Percentiles rank a stretch among this genome's conserved stretches.
Evolutionary conservation across 2,797 vertebrate species (phyloP).

Genomic region (Macrochelys suwanniensis): DNA sequence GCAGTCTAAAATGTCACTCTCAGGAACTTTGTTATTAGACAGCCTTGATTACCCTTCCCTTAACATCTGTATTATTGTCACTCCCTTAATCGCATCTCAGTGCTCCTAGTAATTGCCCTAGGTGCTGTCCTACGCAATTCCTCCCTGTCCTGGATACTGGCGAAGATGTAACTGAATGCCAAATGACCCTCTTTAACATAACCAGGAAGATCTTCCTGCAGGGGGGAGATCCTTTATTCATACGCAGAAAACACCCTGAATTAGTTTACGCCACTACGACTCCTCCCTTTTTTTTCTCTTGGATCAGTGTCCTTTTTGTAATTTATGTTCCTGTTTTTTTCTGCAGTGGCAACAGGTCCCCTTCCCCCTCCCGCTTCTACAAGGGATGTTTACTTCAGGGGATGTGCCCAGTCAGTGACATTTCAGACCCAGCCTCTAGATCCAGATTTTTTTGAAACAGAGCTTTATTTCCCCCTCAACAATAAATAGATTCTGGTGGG

Average conservation of each 20-base stretch:
- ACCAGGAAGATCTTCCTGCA: background rate
- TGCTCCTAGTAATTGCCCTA: background rate
- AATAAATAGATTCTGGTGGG: background rate
- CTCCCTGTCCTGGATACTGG: background rate
- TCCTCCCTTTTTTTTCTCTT: background rate
- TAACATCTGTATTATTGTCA: background rate
- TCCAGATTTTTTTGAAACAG: background rate
- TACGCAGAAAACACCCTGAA: background rate
- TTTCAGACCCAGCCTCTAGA: background rate
- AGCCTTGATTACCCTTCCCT: background rate
- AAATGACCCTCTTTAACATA: background rate
- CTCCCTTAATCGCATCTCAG: background rate
- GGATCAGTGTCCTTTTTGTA: background rate
- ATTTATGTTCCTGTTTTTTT: background rate
- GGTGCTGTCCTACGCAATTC: background rate
- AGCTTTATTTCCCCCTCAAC: background rate
- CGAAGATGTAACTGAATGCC: background rate
- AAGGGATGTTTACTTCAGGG: constrained; percentile 47
- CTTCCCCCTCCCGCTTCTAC: background rate
- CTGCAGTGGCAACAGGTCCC: background rate
- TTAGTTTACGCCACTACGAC: background rate
- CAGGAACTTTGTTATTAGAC: background rate
- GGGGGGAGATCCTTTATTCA: background rate
- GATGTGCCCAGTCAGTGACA: background rate
- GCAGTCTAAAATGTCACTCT: background rate